phyloP scores from a whole-genome alignment of 2,113 vertebrate species.

The Ramphastos sulfuratus region DNA sequence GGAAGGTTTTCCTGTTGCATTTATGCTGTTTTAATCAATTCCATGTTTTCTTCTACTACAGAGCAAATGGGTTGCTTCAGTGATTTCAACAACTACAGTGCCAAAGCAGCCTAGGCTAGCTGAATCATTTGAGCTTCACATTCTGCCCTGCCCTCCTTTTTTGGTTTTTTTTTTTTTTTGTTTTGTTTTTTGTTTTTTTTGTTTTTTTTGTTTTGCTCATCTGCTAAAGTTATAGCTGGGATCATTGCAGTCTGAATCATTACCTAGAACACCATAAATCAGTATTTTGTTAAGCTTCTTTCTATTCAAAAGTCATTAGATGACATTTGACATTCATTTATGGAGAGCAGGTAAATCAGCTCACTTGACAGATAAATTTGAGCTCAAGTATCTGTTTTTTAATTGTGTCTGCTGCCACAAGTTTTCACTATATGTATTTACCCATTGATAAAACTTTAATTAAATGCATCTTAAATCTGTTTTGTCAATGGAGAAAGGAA shows the following conservation, averaged over 20 bases:
- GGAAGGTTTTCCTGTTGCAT: slow-evolving; percentile 26
- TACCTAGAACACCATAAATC: slow-evolving; percentile 66
- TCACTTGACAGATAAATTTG: slow-evolving; percentile 49
- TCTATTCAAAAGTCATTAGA: slow-evolving; percentile 69
- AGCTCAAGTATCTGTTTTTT: slow-evolving; percentile 47
- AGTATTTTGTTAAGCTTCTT: slow-evolving; percentile 61
- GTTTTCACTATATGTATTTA: slow-evolving; percentile 47
- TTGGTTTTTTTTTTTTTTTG: neutral
- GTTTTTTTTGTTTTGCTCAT: neutral
- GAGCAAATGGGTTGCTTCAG: neutral
- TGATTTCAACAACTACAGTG: slow-evolving; percentile 39
- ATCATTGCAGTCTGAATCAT: slow-evolving; percentile 58
- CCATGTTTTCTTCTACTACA: slow-evolving; percentile 37
- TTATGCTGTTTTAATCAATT: slow-evolving; percentile 40
- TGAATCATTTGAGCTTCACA: neutral
- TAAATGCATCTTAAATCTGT: slow-evolving; percentile 38
- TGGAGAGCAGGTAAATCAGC: slow-evolving; percentile 57
- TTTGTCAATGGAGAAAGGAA: neutral
- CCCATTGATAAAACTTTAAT: slow-evolving; percentile 46
- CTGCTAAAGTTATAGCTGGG: slow-evolving; percentile 68
- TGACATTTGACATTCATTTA: slow-evolving; percentile 59
- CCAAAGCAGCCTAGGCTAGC: neutral
- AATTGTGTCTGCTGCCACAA: slow-evolving; percentile 26
- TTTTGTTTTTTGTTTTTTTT: too few relatives aligned
- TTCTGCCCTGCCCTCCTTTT: neutral